These are phyloP conservation scores for Coracopsis vasa DNA, from an alignment of 2,113 vertebrate genomes.

Conservation along the genomic window DNA sequence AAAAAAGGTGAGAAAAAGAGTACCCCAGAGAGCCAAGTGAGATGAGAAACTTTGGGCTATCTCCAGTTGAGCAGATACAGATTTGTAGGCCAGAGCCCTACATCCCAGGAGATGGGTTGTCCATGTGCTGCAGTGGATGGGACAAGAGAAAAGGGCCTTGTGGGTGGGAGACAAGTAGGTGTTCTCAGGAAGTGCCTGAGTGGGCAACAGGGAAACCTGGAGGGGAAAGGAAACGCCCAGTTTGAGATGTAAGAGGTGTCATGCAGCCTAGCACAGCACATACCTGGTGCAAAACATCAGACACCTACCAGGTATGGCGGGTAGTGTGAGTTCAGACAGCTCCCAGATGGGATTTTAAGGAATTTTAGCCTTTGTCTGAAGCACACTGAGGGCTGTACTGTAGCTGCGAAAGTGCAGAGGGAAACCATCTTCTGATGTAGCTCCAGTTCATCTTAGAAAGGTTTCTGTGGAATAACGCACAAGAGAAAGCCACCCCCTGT, in stretches of 20 bases:
- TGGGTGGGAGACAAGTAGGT: not conserved
- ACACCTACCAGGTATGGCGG: not conserved
- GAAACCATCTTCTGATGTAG: not conserved
- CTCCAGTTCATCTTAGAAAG: not conserved
- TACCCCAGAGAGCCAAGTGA: not conserved
- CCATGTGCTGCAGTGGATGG: not conserved
- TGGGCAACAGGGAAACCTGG: accelerated
- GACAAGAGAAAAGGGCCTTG: not conserved
- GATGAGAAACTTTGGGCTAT: not conserved
- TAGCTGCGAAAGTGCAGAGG: not conserved
- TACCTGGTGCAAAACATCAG: not conserved
- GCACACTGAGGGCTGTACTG: not conserved
- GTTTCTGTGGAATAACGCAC: not conserved
- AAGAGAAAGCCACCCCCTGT: not conserved
- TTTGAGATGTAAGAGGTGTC: not conserved
- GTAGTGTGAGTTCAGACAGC: not conserved
- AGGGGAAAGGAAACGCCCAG: not conserved
- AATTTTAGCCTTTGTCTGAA: not conserved
- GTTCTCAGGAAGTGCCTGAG: not conserved
- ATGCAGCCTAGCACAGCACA: not conserved
- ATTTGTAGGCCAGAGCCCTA: not conserved
- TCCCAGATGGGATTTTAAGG: not conserved
- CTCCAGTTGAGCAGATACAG: not conserved
- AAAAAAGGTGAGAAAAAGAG: not conserved
- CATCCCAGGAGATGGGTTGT: not conserved